Percentiles rank a stretch among this genome's conserved stretches.
Conservation (phyloP, 2,888 invertebrate genomes). For the Autographa gamma region DNA sequence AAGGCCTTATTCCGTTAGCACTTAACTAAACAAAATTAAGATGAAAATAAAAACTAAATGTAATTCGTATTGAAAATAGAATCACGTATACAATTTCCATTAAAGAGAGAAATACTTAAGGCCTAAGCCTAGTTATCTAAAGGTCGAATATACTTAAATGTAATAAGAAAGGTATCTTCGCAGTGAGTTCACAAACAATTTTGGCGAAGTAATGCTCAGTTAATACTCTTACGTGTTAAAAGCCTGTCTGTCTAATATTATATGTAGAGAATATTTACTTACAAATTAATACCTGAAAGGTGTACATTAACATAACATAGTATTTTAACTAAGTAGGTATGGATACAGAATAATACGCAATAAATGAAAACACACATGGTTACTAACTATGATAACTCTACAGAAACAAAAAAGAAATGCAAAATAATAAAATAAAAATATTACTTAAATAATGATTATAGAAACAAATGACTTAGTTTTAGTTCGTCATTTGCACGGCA, state of each 20-base stretch:
- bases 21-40: background rate
- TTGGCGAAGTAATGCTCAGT: constrained; percentile 43
- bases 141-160: constrained; percentile 7
- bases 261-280: constrained; percentile 15
- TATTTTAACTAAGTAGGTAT: no score
- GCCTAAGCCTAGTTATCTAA: constrained; percentile 17
- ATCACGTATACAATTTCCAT: background rate
- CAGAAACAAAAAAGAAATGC: no score
- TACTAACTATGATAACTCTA: no score
- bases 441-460: no score
- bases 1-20: no score
- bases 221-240: constrained; percentile 45
- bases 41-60: background rate
- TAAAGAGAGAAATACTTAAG: background rate
- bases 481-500: no score
- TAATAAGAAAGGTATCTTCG: constrained; percentile 26
- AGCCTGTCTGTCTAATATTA: constrained; percentile 6
- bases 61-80: background rate
- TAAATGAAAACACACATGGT: no score
- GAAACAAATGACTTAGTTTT: no score
- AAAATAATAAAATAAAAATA: no score
- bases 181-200: constrained; percentile 46
- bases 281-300: background rate
- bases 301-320: no score
- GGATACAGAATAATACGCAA: no score